These are phyloP conservation scores for Callipepla squamata DNA, from an alignment of 2,113 vertebrate species.

Conservation along the genomic window DNA sequence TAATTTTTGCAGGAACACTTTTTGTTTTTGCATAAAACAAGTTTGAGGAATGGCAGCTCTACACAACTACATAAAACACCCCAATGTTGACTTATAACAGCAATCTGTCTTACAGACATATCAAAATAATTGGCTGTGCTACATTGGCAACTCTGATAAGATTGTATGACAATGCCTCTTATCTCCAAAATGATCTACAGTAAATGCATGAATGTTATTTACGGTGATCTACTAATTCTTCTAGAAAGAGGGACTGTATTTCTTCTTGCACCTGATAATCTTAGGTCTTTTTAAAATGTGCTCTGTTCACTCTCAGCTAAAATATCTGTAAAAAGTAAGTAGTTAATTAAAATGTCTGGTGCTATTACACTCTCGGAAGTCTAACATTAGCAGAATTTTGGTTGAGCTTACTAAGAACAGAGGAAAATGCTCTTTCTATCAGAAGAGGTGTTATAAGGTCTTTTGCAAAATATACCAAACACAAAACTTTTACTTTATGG, in stretches of 20 bases:
- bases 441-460: neutral
- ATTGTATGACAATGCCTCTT: slow-evolving; percentile 64
- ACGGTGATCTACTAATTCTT: slow-evolving; percentile 47
- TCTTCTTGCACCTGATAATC: slow-evolving; percentile 10
- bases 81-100: slow-evolving; percentile 67
- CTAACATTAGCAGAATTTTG: slow-evolving; percentile 12
- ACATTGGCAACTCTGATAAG: slow-evolving; percentile 57
- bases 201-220: slow-evolving; percentile 69
- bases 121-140: slow-evolving; percentile 71
- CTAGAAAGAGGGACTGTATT: slow-evolving; percentile 16
- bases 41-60: neutral
- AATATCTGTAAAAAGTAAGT: slow-evolving; percentile 11
- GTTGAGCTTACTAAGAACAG: neutral
- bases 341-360: slow-evolving; percentile 4
- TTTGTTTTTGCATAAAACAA: neutral
- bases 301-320: neutral
- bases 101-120: slow-evolving; percentile 65
- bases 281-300: slow-evolving; percentile 27
- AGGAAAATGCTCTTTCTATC: neutral
- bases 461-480: neutral
- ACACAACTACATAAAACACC: slow-evolving; percentile 2
- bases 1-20: slow-evolving; percentile 5
- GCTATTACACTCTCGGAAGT: neutral
- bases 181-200: slow-evolving; percentile 63
- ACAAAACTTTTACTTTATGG: neutral